Evolutionary conservation across 2,797 vertebrate species (phyloP).

Genomic region (Scarus forsteni): DNA sequence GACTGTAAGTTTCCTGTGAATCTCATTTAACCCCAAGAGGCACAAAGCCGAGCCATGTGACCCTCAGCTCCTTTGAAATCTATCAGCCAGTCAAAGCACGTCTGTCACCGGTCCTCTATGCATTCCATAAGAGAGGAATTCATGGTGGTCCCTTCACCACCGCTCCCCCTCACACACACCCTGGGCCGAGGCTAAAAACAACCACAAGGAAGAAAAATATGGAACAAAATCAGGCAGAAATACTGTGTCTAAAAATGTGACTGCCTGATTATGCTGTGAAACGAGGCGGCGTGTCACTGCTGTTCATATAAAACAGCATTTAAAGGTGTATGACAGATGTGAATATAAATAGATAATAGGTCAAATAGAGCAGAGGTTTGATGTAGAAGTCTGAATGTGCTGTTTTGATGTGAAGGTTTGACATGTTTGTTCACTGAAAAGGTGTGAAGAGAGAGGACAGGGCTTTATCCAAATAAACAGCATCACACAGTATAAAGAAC

Average conservation of each 20-base stretch:
- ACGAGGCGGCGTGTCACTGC: conserved; percentile 11
- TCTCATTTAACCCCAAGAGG: conserved; percentile 11
- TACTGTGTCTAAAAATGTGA: conserved; percentile 5
- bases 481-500: no score
- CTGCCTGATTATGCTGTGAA: conserved; percentile 4
- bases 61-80: conserved; percentile 41
- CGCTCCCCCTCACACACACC: neutral
- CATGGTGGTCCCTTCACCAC: conserved; percentile 24
- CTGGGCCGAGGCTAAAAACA: conserved; percentile 14
- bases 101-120: conserved; percentile 20
- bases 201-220: conserved; percentile 6
- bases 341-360: conserved; percentile 29
- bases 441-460: neutral
- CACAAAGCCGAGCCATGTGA: conserved; percentile 41
- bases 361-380: conserved; percentile 8
- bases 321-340: conserved; percentile 9
- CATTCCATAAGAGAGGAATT: conserved; percentile 27
- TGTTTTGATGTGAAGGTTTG: neutral
- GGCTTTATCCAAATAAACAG: neutral
- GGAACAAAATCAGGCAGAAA: neutral
- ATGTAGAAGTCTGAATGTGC: conserved; percentile 17
- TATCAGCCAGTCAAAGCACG: conserved; percentile 29
- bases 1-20: neutral
- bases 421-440: neutral
- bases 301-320: conserved; percentile 6